A percentile compares a stretch with the other conserved stretches of the same genome.
These are phyloP conservation scores for Alca torda DNA, from an alignment of 2,797 vertebrate species.

Conservation along the genomic window DNA sequence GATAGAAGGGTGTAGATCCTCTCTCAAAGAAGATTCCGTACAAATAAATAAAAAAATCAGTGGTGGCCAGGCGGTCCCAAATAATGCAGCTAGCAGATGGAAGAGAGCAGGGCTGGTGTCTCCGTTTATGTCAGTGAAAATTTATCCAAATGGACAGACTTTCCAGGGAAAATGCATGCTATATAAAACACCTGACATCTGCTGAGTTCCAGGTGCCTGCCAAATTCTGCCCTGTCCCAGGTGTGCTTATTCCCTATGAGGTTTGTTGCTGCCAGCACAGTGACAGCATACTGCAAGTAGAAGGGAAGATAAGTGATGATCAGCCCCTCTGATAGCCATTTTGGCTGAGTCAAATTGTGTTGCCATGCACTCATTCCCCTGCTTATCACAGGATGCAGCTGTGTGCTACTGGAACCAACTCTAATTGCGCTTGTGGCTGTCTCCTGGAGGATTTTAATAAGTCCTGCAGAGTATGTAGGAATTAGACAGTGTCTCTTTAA, in stretches of 20 bases:
- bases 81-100: not conserved
- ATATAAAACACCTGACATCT: constrained; percentile 44
- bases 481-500: constrained; percentile 45
- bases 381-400: constrained; percentile 52
- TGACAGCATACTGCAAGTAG: not conserved
- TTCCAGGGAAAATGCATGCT: constrained; percentile 7
- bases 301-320: not conserved
- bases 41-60: not conserved
- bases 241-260: constrained; percentile 35
- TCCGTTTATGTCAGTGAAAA: not conserved
- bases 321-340: not conserved
- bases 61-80: not conserved
- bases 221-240: constrained; percentile 34
- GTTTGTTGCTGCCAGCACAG: constrained; percentile 31
- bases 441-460: constrained; percentile 51
- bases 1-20: not conserved
- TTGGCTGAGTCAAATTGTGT: constrained; percentile 27
- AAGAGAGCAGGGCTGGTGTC: not conserved
- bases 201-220: constrained; percentile 52
- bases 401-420: constrained; percentile 33
- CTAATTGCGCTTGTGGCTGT: constrained; percentile 29
- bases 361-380: not conserved
- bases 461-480: constrained; percentile 16
- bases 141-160: constrained; percentile 19
- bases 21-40: not conserved